Base-by-base conservation (phyloP, 2,888 invertebrate genomes). In the Neuroscelio doddi region DNA sequence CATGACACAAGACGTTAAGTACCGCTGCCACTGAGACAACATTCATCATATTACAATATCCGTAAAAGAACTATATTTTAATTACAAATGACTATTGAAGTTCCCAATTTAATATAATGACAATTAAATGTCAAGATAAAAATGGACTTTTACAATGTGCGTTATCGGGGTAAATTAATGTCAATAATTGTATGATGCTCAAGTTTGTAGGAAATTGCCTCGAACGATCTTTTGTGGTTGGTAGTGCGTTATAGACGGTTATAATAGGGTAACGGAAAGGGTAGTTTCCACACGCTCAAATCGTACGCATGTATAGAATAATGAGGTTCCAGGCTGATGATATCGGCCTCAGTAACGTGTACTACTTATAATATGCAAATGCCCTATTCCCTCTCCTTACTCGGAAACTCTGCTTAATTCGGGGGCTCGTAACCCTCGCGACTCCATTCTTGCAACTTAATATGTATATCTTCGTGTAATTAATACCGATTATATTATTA, bases 301-400 rank as follows among this genome's bases (percentile, higher is more conserved):
- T 79, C 59, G 72, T 79, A 77, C 73, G 73, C 76, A 78, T 78
- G 74, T 76, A 80, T 72, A 70, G 76, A 76, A 77, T 79, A 81
- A 81, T 81, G 80, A 81, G 80, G 80, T 76, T 75, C 74, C 71
- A 52, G 34, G 34, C 56, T 36, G 69, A 83, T 82, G 73, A 79
- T 82, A 83, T 83, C 83, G 74, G 73, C 44, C 70, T 59, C 66
- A 72, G 77, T 79, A 78, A 76, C 81, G 71, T 82, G 83, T 79
- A 81, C 80, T 82, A 83, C 83, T 84, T 83, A 83, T 81, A 83
- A 82, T 83, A 84, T 84, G 84, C 82, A 83, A 84, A 84, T 84
- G 77, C 71, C 56, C 51, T 61, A 61, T 67, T 70, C 71, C 55
- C 68, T 64, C 64, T 45, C 64, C 65, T 70, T 59, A 62, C 57